A percentile compares a stretch with the other conserved stretches of the same genome.
Conservation (phyloP, 2,888 invertebrate species). For the Thymelicus acteon region DNA sequence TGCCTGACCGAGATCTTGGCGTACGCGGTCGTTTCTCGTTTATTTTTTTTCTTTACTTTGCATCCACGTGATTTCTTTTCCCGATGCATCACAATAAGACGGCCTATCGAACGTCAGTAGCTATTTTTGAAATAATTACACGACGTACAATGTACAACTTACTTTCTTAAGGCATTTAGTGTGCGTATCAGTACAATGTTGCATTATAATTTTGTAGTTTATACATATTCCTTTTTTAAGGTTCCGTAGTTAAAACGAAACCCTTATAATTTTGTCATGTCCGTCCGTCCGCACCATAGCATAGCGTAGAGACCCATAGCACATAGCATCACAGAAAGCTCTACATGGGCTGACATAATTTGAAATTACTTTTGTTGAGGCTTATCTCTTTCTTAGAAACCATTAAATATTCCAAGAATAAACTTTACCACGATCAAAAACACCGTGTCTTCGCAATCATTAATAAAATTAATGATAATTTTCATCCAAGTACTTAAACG, state of each 20-base stretch:
- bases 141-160: slow-evolving; percentile 43
- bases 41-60: slow-evolving; percentile 66
- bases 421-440: too few relatives aligned
- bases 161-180: slow-evolving; percentile 37
- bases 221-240: background rate
- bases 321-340: too few relatives aligned
- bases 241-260: too few relatives aligned
- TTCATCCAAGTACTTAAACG: background rate
- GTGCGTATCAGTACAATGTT: slow-evolving; percentile 18
- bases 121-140: slow-evolving; percentile 73
- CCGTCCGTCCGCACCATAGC: too few relatives aligned
- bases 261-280: too few relatives aligned
- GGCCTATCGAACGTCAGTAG: slow-evolving; percentile 76
- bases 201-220: slow-evolving; percentile 1
- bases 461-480: background rate
- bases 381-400: too few relatives aligned
- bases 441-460: too few relatives aligned
- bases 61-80: slow-evolving; percentile 79
- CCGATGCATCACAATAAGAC: slow-evolving; percentile 81
- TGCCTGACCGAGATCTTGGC: slow-evolving; percentile 83
- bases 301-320: background rate
- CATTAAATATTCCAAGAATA: too few relatives aligned
- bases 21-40: slow-evolving; percentile 78
- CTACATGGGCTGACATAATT: too few relatives aligned
- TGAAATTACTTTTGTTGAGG: too few relatives aligned